A percentile compares a stretch with the other conserved stretches of the same genome.
Conservation (phyloP, 2,797 vertebrate genomes). For the Pipistrellus pygmaeus region DNA sequence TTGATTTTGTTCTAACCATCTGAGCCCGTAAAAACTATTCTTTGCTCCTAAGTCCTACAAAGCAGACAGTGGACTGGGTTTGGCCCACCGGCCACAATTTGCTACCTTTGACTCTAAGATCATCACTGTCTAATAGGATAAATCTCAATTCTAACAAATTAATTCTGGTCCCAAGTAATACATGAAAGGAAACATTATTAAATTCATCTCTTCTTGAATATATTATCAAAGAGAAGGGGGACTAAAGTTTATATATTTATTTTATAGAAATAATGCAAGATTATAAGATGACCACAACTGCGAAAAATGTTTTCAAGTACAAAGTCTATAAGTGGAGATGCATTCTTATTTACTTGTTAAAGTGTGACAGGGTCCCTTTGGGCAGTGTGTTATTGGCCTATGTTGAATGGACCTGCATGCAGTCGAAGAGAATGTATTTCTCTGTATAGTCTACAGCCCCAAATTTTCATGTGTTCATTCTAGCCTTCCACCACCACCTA, state of each 20-base stretch:
- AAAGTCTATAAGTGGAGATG: background rate
- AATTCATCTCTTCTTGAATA: background rate
- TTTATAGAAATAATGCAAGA: conserved; percentile 43
- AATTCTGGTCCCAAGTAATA: background rate
- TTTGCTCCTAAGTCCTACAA: background rate
- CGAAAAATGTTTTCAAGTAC: conserved; percentile 32
- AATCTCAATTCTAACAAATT: background rate
- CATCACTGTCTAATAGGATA: background rate
- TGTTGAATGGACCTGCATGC: background rate
- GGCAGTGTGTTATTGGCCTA: background rate
- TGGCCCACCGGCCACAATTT: background rate
- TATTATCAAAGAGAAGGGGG: background rate
- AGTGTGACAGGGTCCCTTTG: background rate
- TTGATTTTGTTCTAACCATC: background rate
- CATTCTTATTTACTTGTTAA: background rate
- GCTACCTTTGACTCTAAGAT: background rate
- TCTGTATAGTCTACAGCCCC: background rate
- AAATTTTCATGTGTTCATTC: background rate
- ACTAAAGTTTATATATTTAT: background rate
- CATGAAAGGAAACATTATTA: background rate
- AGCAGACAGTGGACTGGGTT: background rate
- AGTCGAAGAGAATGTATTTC: background rate
- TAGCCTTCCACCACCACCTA: background rate
- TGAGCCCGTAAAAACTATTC: conserved; percentile 30
- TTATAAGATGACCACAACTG: background rate